These are phyloP conservation scores for Tanytarsus gracilentus DNA, from an alignment of 2,888 invertebrate species.

Conservation along the genomic window DNA sequence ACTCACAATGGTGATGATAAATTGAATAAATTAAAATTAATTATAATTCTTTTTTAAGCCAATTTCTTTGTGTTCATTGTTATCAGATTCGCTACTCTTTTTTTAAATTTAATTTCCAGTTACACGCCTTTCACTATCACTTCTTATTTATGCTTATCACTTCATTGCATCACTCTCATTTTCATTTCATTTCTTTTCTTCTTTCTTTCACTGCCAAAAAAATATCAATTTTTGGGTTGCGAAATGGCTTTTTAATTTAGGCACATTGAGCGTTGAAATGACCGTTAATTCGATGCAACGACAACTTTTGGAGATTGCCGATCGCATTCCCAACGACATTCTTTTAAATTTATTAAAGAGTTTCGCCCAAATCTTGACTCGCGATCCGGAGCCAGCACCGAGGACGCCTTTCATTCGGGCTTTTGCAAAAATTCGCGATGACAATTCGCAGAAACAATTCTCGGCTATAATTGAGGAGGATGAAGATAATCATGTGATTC, in stretches of 20 bases:
- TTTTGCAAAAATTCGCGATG: slow-evolving; percentile 20
- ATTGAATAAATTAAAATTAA: no score
- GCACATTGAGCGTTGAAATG: slow-evolving; percentile 13
- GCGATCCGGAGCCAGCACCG: slow-evolving; percentile 10
- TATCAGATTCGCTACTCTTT: no score
- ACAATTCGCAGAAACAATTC: slow-evolving; percentile 8
- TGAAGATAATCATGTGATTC: not conserved
- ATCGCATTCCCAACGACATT: slow-evolving; percentile 21
- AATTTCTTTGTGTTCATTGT: no score
- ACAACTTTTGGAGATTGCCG: slow-evolving; percentile 20
- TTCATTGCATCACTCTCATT: not conserved
- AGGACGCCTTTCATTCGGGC: slow-evolving; percentile 22
- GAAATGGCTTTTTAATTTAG: no score
- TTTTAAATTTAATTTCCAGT: no score
- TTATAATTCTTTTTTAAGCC: no score
- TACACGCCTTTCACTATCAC: no score
- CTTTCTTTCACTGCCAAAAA: not conserved
- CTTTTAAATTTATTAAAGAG: slow-evolving; percentile 14
- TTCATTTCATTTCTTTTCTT: slow-evolving; percentile 15
- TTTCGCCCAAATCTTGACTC: slow-evolving; percentile 16
- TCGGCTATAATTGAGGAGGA: slow-evolving; percentile 5
- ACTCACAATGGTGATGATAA: no score
- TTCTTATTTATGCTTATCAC: not conserved
- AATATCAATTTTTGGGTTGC: slow-evolving; percentile 4
- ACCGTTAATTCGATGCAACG: slow-evolving; percentile 22